A percentile compares a stretch with the other conserved stretches of the same genome.
Conservation (phyloP, 2,113 vertebrate genomes). For the Bolborhynchus lineola region DNA sequence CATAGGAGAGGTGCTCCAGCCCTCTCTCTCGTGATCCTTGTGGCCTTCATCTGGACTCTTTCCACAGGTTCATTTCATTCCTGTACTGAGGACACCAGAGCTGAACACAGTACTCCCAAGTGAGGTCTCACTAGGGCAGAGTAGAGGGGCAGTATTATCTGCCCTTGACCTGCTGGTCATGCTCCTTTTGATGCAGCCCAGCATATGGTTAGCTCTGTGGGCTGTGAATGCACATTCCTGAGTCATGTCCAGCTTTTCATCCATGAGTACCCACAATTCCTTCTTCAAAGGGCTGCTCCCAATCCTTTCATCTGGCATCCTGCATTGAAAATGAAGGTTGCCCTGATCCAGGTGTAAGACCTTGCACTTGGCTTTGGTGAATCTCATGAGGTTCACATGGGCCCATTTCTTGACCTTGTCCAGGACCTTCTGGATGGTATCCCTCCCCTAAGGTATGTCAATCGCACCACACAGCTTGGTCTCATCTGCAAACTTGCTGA, state of each 20-base stretch:
- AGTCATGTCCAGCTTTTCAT: neutral
- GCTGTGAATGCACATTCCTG: accelerated
- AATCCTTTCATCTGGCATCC: neutral
- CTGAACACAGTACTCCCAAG: neutral
- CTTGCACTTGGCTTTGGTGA: neutral
- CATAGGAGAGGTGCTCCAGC: neutral
- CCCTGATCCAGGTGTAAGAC: neutral
- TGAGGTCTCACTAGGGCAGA: neutral
- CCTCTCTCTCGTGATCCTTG: neutral
- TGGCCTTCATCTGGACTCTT: neutral
- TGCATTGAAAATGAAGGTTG: neutral
- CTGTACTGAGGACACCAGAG: neutral
- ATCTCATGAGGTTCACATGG: neutral
- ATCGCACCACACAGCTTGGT: neutral
- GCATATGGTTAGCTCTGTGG: neutral
- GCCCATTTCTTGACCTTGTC: neutral
- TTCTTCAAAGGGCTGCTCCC: neutral
- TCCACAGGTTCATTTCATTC: neutral
- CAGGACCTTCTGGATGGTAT: neutral
- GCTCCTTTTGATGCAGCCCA: neutral
- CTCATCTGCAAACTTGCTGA: neutral
- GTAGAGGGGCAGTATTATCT: neutral
- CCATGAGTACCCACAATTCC: neutral
- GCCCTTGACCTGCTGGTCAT: accelerated
- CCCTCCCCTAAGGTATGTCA: neutral